Percentiles rank a stretch among this genome's conserved stretches.
Evolutionary conservation across 2,113 vertebrate genomes (phyloP).

Genomic region (Phylloscopus trochilus): DNA sequence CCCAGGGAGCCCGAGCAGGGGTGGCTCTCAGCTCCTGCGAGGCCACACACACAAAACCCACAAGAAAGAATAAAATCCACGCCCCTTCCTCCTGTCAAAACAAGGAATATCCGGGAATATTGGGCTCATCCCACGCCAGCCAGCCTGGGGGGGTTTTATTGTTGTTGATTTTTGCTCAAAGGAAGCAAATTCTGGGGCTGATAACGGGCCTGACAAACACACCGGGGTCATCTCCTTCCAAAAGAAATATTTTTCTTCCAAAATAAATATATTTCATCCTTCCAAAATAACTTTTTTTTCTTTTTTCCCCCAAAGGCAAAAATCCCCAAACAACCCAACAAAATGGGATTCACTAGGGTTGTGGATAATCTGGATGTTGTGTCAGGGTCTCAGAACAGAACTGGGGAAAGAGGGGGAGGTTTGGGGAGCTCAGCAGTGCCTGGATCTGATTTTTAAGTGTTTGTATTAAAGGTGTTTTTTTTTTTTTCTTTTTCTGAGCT

Average conservation of each 20-base stretch:
- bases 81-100: not conserved
- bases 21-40: not conserved
- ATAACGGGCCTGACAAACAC: not conserved
- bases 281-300: not conserved
- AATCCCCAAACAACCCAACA: not conserved
- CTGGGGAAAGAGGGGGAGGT: not conserved
- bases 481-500: not conserved
- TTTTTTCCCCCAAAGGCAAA: not conserved
- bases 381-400: not conserved
- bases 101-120: accelerated
- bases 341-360: accelerated
- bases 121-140: not conserved
- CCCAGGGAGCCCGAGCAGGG: not conserved
- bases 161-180: not conserved
- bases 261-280: not conserved
- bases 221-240: not conserved
- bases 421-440: not conserved
- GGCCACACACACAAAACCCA: not conserved
- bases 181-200: not conserved
- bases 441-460: not conserved
- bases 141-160: not conserved
- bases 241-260: not conserved
- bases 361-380: not conserved
- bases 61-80: not conserved
- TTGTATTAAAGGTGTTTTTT: not conserved